phyloP scores from a whole-genome alignment of 1,140 invertebrate species.

The Drosophila ficusphila region DNA sequence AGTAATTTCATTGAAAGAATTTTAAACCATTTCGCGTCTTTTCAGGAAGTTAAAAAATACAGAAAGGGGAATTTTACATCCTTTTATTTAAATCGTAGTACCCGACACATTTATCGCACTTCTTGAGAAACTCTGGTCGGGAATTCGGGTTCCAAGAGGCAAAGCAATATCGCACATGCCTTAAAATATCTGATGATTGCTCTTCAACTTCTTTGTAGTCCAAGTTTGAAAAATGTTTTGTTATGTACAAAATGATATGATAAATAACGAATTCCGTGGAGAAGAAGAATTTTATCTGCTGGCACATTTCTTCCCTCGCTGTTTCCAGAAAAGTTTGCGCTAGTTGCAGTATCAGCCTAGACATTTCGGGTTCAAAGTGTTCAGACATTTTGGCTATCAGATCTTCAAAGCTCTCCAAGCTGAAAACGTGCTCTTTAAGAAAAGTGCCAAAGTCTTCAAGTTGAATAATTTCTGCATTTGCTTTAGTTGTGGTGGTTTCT shows the following conservation, averaged over 20 bases:
- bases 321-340: slow-evolving; percentile 13
- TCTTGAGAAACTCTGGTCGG: background rate
- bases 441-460: background rate
- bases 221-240: background rate
- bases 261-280: slow-evolving; percentile 11
- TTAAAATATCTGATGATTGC: slow-evolving; percentile 11
- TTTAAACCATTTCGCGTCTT: too few species aligned
- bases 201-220: background rate
- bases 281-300: slow-evolving; percentile 4
- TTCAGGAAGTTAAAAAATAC: too few species aligned
- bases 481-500: background rate
- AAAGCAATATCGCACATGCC: slow-evolving; percentile 6
- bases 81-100: background rate
- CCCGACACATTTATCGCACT: slow-evolving; percentile 4
- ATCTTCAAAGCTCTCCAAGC: background rate
- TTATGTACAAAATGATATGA: slow-evolving; percentile 8
- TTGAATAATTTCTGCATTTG: background rate
- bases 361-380: background rate
- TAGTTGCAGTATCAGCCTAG: background rate
- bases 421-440: background rate
- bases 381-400: background rate
- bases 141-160: background rate
- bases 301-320: background rate
- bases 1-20: too few species aligned
- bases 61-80: background rate